Evolutionary conservation across 2,888 invertebrate species (phyloP).

Genomic region (Drosophila neutralis): DNA sequence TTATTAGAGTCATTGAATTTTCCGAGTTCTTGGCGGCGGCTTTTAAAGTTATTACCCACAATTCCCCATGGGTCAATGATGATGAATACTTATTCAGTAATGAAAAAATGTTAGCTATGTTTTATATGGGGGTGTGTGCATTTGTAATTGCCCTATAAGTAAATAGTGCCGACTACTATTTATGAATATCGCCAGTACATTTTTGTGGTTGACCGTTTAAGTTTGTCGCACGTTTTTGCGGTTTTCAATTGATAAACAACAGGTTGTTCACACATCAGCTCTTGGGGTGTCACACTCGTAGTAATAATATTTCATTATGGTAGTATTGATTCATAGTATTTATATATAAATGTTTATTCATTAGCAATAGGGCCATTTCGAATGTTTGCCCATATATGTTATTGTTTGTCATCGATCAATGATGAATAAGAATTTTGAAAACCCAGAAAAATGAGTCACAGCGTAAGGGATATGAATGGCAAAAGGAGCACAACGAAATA

Average conservation of each 20-base stretch:
- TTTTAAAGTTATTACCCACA: constrained; percentile 8
- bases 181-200: neutral
- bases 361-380: neutral
- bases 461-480: neutral
- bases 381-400: neutral
- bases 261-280: neutral
- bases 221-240: constrained; percentile 25
- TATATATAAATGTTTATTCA: no score
- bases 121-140: neutral
- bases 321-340: constrained; percentile 4
- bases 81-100: neutral
- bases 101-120: neutral
- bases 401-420: constrained; percentile 10
- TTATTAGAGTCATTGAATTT: constrained; percentile 23
- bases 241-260: constrained; percentile 6
- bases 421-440: constrained; percentile 45
- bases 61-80: constrained; percentile 14
- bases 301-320: neutral
- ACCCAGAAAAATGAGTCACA: constrained; percentile 38
- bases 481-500: no score
- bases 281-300: neutral
- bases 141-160: neutral
- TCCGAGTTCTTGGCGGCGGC: constrained; percentile 7
- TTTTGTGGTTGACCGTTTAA: neutral
- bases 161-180: neutral